Evolutionary conservation across 2,113 vertebrate genomes (phyloP), one percentile per base, ranked within the genome.

Genomic region (Dasyornis broadbenti): DNA sequence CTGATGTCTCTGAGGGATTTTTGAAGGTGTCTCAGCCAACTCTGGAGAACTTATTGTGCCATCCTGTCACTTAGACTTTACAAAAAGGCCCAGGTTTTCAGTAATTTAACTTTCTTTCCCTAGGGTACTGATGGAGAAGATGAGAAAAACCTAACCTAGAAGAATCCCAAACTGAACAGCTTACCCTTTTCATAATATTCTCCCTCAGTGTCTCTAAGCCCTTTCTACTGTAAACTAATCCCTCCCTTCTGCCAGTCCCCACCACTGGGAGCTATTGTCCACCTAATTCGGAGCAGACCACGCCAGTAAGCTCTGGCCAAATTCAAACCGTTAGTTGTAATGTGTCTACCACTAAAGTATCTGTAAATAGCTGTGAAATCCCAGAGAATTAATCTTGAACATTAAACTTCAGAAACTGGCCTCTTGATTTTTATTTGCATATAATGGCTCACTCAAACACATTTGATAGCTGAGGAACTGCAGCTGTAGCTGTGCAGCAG

Each of bases 241-340:
- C 50, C 37, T 82, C 50, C 39, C 44, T 93, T 81, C 65, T 83
- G 82, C 68, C 85, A 63, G 60, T 87, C 39, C 54, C 15, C 45
- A 79, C 37, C 61, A 86, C 71, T 40, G 44, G 52, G 76, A 94
- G 47, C 79, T 90, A 88, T 86, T 95, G 92, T 93, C 47, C 1
- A 13, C 26, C 64, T 94, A 93, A 96, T 83, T 44, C 68, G 78
- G 39, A 89, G 57, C 95, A 94, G 92, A 95, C 56, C 50, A 78
- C 6, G 31, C 37, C 63, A 77, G 56, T n/a, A 63, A 88, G 26
- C 35, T 82, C n/a, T 0, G 0, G 82, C 60, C 90, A 94, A 93
- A 93, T 89, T 63, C 37, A 86, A 91, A 80, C 75, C 78, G 77
- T 69, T 85, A 85, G 13, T 10, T 86, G 54, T 63, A 91, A 91